Conservation (phyloP, 2,797 vertebrate genomes). For the Catamblyrhynchus diadema region DNA sequence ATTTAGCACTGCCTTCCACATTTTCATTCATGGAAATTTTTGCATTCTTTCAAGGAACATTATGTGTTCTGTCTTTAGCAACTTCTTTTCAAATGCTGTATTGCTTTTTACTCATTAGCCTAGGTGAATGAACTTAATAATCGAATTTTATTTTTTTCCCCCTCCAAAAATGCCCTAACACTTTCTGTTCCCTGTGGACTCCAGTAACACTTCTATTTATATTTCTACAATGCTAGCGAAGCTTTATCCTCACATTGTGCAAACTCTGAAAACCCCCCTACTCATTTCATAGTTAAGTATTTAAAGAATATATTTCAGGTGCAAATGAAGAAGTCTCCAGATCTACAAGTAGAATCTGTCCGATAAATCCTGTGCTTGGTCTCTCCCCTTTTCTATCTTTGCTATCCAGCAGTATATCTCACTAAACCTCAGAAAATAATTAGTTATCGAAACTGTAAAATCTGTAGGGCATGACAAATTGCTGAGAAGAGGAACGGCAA, state of each 20-base stretch:
- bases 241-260: not conserved
- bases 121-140: not conserved
- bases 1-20: not conserved
- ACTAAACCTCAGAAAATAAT: not conserved
- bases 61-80: not conserved
- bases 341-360: not conserved
- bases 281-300: not conserved
- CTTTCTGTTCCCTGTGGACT: not conserved
- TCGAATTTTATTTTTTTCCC: not conserved
- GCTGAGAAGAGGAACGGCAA: not conserved
- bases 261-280: not conserved
- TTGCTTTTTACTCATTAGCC: not conserved
- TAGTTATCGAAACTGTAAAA: not conserved
- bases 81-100: not conserved
- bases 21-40: not conserved
- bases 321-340: not conserved
- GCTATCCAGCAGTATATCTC: not conserved
- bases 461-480: not conserved
- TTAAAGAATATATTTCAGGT: not conserved
- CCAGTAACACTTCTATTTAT: not conserved
- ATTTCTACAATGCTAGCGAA: not conserved
- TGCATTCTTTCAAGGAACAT: not conserved
- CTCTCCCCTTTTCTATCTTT: not conserved
- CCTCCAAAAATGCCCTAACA: not conserved
- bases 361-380: not conserved